Conservation (phyloP, 2,888 invertebrate species). For the Cheilosia variabilis region DNA sequence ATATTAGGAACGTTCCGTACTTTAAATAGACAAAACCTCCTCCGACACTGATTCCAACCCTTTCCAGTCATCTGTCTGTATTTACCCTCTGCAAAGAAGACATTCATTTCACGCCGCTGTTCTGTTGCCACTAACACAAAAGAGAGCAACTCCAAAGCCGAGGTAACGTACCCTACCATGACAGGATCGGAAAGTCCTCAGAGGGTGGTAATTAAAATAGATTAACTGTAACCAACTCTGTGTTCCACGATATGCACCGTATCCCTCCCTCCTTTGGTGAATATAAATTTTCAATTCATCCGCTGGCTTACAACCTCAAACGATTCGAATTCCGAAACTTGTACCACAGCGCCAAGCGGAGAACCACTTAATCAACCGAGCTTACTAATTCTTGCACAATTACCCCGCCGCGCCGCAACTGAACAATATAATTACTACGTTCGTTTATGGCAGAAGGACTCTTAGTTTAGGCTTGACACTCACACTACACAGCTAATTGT, state of each 20-base stretch:
- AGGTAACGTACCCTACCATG: no score
- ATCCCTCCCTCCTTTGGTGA: not conserved
- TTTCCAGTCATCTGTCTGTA: no score
- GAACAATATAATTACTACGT: conserved; percentile 60
- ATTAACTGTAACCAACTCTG: conserved; percentile 14
- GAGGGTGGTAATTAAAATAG: conserved; percentile 9
- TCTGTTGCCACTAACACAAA: no score
- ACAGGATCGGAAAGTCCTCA: not conserved
- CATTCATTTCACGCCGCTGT: no score
- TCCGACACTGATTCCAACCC: no score
- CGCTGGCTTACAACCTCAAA: not conserved
- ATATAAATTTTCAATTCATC: not conserved
- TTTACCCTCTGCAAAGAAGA: no score
- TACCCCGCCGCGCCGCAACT: conserved; percentile 29
- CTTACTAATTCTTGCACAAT: conserved; percentile 54
- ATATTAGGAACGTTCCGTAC: no score
- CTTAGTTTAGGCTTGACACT: not conserved
- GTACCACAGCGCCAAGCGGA: not conserved
- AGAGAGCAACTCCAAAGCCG: no score
- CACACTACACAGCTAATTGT: conserved; percentile 46
- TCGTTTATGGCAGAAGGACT: conserved; percentile 47
- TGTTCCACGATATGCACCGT: conserved; percentile 7
- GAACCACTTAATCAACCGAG: conserved; percentile 48
- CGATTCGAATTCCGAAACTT: conserved; percentile 21
- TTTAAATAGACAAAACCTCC: no score